phyloP scores from a whole-genome alignment of 2,113 vertebrate species.

The Cheilinus undulatus region DNA sequence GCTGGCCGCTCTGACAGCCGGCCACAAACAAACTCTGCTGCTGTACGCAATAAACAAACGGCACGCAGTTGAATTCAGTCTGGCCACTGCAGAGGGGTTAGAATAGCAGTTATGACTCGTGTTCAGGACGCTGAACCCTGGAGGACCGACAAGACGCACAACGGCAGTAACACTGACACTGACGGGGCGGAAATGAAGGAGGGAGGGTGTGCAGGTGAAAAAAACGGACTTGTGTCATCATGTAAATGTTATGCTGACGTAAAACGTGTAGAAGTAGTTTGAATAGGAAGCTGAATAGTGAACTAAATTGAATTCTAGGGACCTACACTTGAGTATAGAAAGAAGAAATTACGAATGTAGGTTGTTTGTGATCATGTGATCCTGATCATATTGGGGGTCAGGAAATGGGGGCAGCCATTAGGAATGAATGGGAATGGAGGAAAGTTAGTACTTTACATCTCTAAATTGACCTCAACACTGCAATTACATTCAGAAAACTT shows the following conservation, averaged over 20 bases:
- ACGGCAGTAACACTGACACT: constrained; percentile 28
- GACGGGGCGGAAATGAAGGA: neutral
- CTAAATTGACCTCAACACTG: no score
- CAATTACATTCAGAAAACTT: no score
- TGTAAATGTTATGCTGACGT: constrained; percentile 1
- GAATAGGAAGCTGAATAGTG: neutral
- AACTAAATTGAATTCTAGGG: constrained; percentile 3
- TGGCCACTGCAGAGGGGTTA: constrained; percentile 61
- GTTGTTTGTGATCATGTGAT: no score
- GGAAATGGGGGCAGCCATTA: no score
- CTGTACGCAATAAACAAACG: constrained; percentile 78
- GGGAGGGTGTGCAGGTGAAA: neutral
- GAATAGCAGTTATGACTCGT: constrained; percentile 59
- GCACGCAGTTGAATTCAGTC: constrained; percentile 51
- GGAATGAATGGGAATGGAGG: no score
- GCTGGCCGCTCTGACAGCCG: constrained; percentile 76
- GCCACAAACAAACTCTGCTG: constrained; percentile 82
- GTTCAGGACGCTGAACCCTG: constrained; percentile 45
- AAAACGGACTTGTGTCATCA: neutral
- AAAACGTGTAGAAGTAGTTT: neutral
- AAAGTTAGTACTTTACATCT: no score
- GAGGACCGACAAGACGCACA: constrained; percentile 38
- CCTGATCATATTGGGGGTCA: no score
- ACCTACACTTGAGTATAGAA: no score
- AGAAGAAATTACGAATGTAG: no score